phyloP scores from a whole-genome alignment of 2,888 invertebrate genomes.

The Octodonta nipae region DNA sequence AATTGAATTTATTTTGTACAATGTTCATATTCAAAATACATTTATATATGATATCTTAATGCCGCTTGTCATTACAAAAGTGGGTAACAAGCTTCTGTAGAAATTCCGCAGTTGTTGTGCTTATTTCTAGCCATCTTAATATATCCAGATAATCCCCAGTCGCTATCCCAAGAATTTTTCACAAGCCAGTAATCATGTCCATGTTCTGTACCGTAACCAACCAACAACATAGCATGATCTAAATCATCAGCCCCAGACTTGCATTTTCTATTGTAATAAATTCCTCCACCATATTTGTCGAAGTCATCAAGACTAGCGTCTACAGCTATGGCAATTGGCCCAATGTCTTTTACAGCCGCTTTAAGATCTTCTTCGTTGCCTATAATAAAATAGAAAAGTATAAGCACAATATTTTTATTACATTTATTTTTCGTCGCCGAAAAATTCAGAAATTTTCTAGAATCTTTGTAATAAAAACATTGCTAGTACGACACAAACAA shows the following conservation, averaged over 20 bases:
- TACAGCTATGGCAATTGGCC: conserved; percentile 9
- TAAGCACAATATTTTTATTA: too few relatives aligned
- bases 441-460: too few relatives aligned
- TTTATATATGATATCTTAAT: too few relatives aligned
- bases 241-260: conserved; percentile 27
- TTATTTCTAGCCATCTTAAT: conserved; percentile 22
- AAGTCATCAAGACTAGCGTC: conserved; percentile 8
- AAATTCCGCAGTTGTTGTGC: conserved; percentile 72
- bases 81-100: conserved; percentile 67
- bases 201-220: conserved; percentile 54
- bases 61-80: too few relatives aligned
- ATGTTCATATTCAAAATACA: too few relatives aligned
- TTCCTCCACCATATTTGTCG: conserved; percentile 1
- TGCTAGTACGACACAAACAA: too few relatives aligned
- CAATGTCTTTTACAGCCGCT: conserved; percentile 7
- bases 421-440: too few relatives aligned
- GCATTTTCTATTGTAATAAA: background rate
- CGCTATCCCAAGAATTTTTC: conserved; percentile 50
- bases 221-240: conserved; percentile 69
- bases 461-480: too few relatives aligned
- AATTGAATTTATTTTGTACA: too few relatives aligned
- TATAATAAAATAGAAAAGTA: too few relatives aligned
- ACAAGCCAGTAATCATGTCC: conserved; percentile 49
- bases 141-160: conserved; percentile 27
- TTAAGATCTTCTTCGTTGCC: conserved; percentile 8